phyloP scores from a whole-genome alignment of 2,113 vertebrate genomes.

The Leptodactylus fuscus region DNA sequence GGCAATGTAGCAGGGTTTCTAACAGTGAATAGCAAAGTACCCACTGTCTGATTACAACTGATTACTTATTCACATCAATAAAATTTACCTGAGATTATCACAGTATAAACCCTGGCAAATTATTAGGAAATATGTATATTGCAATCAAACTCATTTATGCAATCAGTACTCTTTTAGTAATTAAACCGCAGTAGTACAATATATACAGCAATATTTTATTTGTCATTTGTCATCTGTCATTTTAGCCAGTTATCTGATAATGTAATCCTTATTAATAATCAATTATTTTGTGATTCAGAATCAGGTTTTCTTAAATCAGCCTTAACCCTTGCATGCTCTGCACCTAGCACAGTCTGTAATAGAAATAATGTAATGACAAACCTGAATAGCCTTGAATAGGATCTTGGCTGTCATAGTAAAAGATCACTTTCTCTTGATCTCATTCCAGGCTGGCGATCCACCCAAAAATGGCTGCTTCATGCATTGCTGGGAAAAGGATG shows the following conservation, averaged over 20 bases:
- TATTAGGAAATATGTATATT: constrained; percentile 26
- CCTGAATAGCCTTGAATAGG: too few species aligned
- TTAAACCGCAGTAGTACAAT: constrained; percentile 5
- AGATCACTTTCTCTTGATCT: too few species aligned
- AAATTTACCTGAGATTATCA: constrained; percentile 18
- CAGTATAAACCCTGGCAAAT: neutral
- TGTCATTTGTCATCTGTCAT: too few species aligned
- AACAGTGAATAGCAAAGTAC: neutral
- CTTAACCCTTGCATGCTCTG: too few species aligned
- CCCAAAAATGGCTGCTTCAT: too few species aligned
- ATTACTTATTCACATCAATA: constrained; percentile 39
- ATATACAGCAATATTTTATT: neutral
- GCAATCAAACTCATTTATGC: constrained; percentile 27
- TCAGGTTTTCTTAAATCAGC: too few species aligned
- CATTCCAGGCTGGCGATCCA: too few species aligned
- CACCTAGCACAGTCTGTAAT: too few species aligned
- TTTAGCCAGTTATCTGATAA: neutral
- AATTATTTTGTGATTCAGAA: neutral
- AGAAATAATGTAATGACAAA: too few species aligned
- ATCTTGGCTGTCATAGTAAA: too few species aligned
- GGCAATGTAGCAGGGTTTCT: neutral
- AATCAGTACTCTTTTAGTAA: constrained; percentile 1
- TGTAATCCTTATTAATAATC: neutral
- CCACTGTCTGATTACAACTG: constrained; percentile 11
- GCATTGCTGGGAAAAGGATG: too few species aligned